Evolutionary conservation across 2,113 vertebrate species (phyloP).

Genomic region (Guaruba guarouba): DNA sequence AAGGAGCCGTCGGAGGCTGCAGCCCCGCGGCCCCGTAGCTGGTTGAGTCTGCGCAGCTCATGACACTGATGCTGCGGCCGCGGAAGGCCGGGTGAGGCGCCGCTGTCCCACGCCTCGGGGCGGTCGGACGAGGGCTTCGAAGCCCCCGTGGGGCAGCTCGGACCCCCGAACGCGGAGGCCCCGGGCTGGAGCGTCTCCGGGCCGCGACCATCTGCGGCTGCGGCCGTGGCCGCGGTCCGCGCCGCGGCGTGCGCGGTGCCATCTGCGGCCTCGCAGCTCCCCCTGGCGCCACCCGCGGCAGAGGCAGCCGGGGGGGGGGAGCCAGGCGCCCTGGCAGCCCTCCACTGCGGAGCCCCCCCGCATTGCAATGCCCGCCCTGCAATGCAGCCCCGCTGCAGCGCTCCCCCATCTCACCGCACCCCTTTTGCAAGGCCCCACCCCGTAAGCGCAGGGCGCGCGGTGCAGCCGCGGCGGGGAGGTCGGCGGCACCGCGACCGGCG

Average conservation of each 20-base stretch:
- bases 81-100: rapidly evolving
- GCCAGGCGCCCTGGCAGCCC: too few species aligned
- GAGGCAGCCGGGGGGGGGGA: too few species aligned
- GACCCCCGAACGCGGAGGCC: too few species aligned
- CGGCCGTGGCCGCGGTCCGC: background rate
- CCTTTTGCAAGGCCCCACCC: background rate
- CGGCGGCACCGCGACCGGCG: background rate
- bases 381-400: background rate
- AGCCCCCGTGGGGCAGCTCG: background rate
- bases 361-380: background rate
- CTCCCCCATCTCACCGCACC: too few species aligned
- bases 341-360: too few species aligned
- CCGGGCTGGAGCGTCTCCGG: too few species aligned
- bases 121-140: too few species aligned
- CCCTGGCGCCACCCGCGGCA: background rate
- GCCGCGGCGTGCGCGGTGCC: background rate
- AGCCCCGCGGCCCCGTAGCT: rapidly evolving
- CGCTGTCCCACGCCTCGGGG: background rate
- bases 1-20: background rate
- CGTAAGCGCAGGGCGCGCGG: background rate
- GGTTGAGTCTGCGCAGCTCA: background rate
- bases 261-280: background rate
- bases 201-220: background rate
- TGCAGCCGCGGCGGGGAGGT: background rate
- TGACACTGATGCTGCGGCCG: background rate